Percentiles rank a stretch among this genome's conserved stretches.
These are phyloP conservation scores for Petrocephalus zakoni DNA, from an alignment of 2,113 vertebrate species.

Conservation along the genomic window DNA sequence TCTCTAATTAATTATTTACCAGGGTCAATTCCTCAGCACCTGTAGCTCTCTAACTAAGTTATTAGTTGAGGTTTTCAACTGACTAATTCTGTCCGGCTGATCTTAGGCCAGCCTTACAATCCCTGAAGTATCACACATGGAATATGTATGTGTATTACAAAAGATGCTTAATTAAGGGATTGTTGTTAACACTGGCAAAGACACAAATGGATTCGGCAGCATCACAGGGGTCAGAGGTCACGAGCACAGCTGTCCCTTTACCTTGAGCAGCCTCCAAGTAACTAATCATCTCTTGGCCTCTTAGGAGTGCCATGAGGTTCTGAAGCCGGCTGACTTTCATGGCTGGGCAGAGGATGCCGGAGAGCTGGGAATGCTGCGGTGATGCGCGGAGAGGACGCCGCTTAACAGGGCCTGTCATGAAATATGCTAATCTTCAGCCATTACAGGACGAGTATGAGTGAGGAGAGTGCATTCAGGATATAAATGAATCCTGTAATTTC, in stretches of 20 bases:
- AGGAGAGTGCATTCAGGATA: constrained; percentile 76
- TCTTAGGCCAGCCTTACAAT: neutral
- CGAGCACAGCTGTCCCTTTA: neutral
- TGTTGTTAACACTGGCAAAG: neutral
- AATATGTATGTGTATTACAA: neutral
- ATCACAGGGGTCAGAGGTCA: neutral
- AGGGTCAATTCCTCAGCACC: constrained; percentile 3
- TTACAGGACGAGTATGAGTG: constrained; percentile 80
- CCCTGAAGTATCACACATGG: neutral
- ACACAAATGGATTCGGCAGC: neutral
- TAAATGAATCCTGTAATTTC: constrained; percentile 75
- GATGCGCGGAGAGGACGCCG: constrained; percentile 88
- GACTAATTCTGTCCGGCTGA: neutral
- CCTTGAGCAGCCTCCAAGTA: neutral
- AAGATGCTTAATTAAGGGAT: constrained; percentile 7
- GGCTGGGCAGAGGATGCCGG: neutral
- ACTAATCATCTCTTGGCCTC: constrained; percentile 43
- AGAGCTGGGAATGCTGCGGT: constrained; percentile 62
- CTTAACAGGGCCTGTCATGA: constrained; percentile 99
- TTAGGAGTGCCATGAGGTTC: constrained; percentile 98
- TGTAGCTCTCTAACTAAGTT: neutral
- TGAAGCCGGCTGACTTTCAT: constrained; percentile 78
- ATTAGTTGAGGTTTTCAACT: neutral
- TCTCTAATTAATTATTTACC: constrained; percentile 6
- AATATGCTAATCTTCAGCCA: constrained; percentile 99